Evolutionary conservation across 2,113 vertebrate species (phyloP).

Genomic region (Varanus salvator): DNA sequence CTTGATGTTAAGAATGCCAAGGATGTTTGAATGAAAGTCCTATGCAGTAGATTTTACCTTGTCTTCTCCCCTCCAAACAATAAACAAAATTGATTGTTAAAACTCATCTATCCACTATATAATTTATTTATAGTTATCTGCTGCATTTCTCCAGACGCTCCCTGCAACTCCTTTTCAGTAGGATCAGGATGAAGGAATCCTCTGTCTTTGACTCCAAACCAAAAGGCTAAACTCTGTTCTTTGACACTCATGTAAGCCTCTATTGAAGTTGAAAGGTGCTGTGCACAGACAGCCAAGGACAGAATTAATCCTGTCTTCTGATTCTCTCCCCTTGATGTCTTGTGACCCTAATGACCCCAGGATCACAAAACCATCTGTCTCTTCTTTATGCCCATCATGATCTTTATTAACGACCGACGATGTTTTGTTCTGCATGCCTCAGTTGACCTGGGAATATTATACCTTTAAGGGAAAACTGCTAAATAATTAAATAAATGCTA

Average conservation of each 20-base stretch:
- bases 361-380: conserved; percentile 10
- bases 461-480: conserved; percentile 43
- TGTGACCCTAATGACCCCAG: conserved; percentile 4
- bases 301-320: conserved; percentile 33
- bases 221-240: conserved; percentile 9
- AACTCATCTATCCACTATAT: not conserved
- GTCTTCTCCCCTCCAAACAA: not conserved
- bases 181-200: not conserved
- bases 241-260: not conserved
- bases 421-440: conserved; percentile 47
- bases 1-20: not conserved
- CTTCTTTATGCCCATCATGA: conserved; percentile 45
- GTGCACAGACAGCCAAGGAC: not conserved
- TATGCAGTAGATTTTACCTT: not conserved
- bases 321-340: conserved; percentile 31
- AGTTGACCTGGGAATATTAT: conserved; percentile 49
- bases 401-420: conserved; percentile 47
- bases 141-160: not conserved
- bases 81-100: not conserved
- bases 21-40: no score
- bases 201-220: not conserved
- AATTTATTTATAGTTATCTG: not conserved
- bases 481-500: conserved; percentile 75
- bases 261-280: not conserved
- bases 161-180: not conserved